Percentiles rank a stretch among this genome's conserved stretches.
Conservation (phyloP, 1,140 invertebrate species). For the Venturia canescens region DNA sequence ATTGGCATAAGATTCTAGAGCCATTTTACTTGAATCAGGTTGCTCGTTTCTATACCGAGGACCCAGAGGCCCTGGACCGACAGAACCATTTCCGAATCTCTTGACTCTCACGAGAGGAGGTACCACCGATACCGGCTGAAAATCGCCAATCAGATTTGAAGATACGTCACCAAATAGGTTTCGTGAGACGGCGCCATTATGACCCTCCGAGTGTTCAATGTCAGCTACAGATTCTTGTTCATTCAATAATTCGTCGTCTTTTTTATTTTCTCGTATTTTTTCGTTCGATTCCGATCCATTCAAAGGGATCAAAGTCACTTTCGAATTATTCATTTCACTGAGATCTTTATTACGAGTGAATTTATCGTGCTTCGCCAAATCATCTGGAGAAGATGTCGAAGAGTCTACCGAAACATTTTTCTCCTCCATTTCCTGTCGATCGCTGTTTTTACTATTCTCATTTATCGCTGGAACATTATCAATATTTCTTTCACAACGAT, state of each 20-base stretch:
- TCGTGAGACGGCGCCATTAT: constrained; percentile 19
- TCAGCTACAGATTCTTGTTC: not conserved
- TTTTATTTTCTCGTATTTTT: not conserved
- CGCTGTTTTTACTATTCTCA: not conserved
- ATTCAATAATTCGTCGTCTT: not conserved
- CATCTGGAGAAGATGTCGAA: not conserved
- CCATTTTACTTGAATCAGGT: not conserved
- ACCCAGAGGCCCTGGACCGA: not conserved
- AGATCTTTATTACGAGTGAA: not conserved
- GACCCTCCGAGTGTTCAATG: not conserved
- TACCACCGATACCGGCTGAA: constrained; percentile 4
- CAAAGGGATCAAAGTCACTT: not conserved
- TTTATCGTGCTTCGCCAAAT: not conserved
- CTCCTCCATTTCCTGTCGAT: not conserved
- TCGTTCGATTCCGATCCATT: not conserved
- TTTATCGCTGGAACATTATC: not conserved
- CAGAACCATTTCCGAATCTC: constrained; percentile 31
- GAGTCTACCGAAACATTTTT: not conserved
- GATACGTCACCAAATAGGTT: constrained; percentile 42
- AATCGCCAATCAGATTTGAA: constrained; percentile 30
- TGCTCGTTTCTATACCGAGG: not conserved
- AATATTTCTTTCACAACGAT: not conserved
- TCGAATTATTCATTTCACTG: not conserved
- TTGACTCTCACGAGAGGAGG: constrained; percentile 23
- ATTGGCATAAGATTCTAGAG: constrained; percentile 26